These are phyloP conservation scores for Pelosia muscerda DNA, from an alignment of 2,888 invertebrate genomes.

Conservation along the genomic window DNA sequence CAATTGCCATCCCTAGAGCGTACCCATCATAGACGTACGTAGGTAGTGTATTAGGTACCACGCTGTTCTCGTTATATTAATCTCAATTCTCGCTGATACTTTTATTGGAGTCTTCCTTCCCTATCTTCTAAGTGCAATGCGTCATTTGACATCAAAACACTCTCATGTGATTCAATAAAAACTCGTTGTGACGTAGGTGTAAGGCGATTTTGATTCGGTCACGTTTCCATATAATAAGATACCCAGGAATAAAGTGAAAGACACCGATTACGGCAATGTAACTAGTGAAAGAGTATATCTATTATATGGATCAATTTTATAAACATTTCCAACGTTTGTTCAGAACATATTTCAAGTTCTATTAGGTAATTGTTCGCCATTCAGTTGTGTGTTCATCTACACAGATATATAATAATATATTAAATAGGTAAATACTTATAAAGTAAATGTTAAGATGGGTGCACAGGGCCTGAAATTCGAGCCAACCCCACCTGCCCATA, in stretches of 20 bases:
- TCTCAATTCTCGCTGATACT: slow-evolving; percentile 42
- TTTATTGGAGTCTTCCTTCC: slow-evolving; percentile 49
- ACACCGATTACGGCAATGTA: neutral
- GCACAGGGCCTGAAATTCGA: neutral
- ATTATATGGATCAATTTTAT: neutral
- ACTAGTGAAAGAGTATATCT: neutral
- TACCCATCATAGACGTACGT: slow-evolving; percentile 28
- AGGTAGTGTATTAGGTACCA: slow-evolving; percentile 12
- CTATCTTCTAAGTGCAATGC: slow-evolving; percentile 29
- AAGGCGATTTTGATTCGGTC: neutral
- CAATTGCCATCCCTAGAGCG: slow-evolving; percentile 27
- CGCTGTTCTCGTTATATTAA: slow-evolving; percentile 38
- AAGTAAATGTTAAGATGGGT: too few species aligned
- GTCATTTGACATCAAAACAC: slow-evolving; percentile 42
- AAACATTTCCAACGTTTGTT: neutral
- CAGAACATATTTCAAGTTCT: neutral
- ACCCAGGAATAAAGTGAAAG: neutral
- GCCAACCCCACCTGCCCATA: too few species aligned
- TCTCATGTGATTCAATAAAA: slow-evolving; percentile 23
- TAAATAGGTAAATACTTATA: too few species aligned
- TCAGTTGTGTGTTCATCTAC: too few species aligned
- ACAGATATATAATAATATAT: too few species aligned
- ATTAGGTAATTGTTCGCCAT: neutral
- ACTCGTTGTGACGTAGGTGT: neutral
- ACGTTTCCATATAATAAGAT: neutral